Evolutionary conservation across 37 sponge, comb jelly and placozoan species (phyloP), one percentile per base, ranked within the genome.

Genomic region (Spongilla lacustris): DNA sequence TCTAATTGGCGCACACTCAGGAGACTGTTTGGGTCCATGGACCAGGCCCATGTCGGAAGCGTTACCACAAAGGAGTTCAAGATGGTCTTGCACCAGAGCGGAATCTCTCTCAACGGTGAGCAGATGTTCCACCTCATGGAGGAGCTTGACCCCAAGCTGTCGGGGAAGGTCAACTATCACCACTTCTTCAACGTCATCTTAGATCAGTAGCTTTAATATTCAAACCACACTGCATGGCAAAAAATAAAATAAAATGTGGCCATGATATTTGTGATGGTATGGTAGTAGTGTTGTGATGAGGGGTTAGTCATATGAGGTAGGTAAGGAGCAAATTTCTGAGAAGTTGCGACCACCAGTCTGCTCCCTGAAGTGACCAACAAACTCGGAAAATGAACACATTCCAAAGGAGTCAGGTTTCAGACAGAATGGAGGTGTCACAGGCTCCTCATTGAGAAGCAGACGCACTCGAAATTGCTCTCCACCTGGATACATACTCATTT

Each of bases 121-220:
- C 81, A 90, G 69, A 28, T 68, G 71, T 77, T 67, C 35, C 83
- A 84, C 32, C 21, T 90, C 13, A 48, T 83, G 25, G 85, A 90
- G 33, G 68, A 50, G 27, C 50, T 90, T 50, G 90, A 90, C 50
- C 85, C 85, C 4, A 27, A 74, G 36, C 75, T 90, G 49, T 49
- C 80, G 11, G 90, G 84, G 35, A 66, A 29, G 12, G 69, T 90
- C 0, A 68, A 84, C 81, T 90, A 90, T 77, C 37, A 37, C 2
- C 29, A 68, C 24, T 85, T 90, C 73, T 25, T 85, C 48, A 81
- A 85, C 19, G 81, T 71, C 80, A 69, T 90, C 29, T 32, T 90
- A 27, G 78, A 86, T 23, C 19, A 86, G 27, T 78, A 78, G 78
- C 29, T 30, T 50, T 30, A 46, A 10, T 50, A 79, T 58, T 58